These are phyloP conservation scores for Crossocerus cetratus DNA, from an alignment of 2,888 invertebrate species.

Conservation along the genomic window DNA sequence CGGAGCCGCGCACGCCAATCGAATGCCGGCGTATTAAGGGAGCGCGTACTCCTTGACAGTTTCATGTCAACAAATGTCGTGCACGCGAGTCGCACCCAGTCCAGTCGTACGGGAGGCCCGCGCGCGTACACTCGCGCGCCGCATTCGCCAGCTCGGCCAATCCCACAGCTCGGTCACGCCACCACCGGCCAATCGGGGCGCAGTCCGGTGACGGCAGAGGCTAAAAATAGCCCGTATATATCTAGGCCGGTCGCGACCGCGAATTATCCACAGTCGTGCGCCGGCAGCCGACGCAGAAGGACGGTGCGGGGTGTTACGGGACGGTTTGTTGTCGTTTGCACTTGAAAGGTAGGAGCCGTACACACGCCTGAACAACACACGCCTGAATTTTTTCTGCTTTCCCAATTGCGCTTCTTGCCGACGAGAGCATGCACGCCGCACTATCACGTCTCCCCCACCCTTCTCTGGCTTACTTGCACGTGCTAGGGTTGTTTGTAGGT, in stretches of 20 bases:
- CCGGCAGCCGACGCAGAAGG: conserved; percentile 71
- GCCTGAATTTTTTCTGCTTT: neutral
- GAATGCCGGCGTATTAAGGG: conserved; percentile 43
- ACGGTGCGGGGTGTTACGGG: conserved; percentile 41
- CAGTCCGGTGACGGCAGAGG: conserved; percentile 65
- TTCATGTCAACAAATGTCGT: conserved; percentile 74
- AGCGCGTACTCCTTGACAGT: conserved; percentile 66
- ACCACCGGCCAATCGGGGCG: conserved; percentile 63
- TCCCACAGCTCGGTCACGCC: conserved; percentile 59
- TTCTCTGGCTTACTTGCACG: conserved; percentile 28
- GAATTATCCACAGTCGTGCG: conserved; percentile 74
- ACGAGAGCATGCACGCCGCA: neutral
- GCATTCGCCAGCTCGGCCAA: conserved; percentile 62
- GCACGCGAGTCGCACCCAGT: conserved; percentile 57
- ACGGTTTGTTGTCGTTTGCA: conserved; percentile 39
- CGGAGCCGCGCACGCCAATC: conserved; percentile 14
- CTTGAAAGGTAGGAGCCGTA: conserved; percentile 46
- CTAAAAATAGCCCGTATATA: conserved; percentile 75
- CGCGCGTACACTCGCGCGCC: conserved; percentile 44
- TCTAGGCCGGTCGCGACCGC: conserved; percentile 75
- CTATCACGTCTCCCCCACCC: conserved; percentile 1
- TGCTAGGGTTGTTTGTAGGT: conserved; percentile 42
- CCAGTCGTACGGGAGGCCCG: conserved; percentile 41
- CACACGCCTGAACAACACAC: neutral
- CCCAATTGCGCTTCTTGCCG: neutral